Evolutionary conservation across 2,888 invertebrate genomes (phyloP).

Genomic region (Laspeyria flexula): DNA sequence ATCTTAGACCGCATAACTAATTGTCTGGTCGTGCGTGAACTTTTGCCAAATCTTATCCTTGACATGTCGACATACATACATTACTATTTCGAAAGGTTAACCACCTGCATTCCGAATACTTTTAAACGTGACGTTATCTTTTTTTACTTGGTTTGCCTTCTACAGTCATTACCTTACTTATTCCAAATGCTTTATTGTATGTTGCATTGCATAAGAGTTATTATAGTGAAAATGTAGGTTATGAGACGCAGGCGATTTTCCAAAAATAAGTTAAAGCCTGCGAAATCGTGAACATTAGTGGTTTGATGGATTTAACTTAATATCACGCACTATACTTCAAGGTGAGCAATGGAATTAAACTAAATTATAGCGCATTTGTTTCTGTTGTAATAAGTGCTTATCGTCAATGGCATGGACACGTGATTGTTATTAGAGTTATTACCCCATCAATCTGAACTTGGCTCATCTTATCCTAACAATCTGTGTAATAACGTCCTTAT

Average conservation of each 20-base stretch:
- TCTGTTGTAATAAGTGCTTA: conserved; percentile 12
- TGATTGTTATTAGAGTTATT: neutral
- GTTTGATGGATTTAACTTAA: conserved; percentile 29
- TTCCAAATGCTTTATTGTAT: conserved; percentile 33
- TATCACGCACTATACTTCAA: conserved; percentile 27
- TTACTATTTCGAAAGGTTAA: conserved; percentile 40
- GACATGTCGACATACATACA: conserved; percentile 36
- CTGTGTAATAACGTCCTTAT: neutral
- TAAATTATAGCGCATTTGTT: conserved; percentile 24
- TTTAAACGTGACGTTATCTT: conserved; percentile 13
- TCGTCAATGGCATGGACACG: conserved; percentile 3
- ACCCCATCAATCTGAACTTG: neutral
- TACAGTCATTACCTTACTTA: conserved; percentile 38
- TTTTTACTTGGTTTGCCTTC: conserved; percentile 13
- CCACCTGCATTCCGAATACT: conserved; percentile 37
- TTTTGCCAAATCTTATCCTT: conserved; percentile 42
- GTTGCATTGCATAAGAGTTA: conserved; percentile 36
- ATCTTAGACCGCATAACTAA: conserved; percentile 7
- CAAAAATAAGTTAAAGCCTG: conserved; percentile 21
- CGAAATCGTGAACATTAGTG: conserved; percentile 30
- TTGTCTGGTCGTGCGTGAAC: conserved; percentile 23
- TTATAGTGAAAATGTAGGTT: conserved; percentile 41
- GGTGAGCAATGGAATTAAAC: conserved; percentile 26
- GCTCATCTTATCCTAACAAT: neutral
- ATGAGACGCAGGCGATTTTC: conserved; percentile 20